These are phyloP conservation scores for Herpetotheres cachinnans DNA, from an alignment of 2,113 vertebrate species.

Conservation along the genomic window DNA sequence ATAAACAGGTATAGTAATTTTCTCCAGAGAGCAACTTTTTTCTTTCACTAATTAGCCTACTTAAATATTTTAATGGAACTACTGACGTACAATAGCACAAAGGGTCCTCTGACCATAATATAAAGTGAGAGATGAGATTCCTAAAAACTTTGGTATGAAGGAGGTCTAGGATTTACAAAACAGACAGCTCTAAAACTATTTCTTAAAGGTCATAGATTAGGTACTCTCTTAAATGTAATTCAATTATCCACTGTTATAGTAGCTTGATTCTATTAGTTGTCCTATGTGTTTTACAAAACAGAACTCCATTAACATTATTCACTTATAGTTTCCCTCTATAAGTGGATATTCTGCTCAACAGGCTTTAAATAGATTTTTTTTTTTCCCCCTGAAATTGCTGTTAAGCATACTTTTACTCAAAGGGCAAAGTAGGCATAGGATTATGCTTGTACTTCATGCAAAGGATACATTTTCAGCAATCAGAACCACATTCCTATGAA, in stretches of 20 bases:
- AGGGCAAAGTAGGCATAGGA: conserved; percentile 72
- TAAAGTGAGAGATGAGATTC: neutral
- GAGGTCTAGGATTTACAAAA: neutral
- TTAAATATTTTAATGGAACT: conserved; percentile 41
- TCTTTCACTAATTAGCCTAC: conserved; percentile 34
- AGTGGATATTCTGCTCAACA: conserved; percentile 55
- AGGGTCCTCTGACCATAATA: neutral
- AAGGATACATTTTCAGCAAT: conserved; percentile 72
- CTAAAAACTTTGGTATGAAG: neutral
- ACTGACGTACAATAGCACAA: neutral
- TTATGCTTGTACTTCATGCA: conserved; percentile 64
- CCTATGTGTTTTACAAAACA: conserved; percentile 55
- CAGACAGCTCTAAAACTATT: conserved; percentile 13
- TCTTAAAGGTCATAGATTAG: conserved; percentile 57
- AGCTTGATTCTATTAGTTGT: conserved; percentile 51
- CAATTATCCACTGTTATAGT: conserved; percentile 38
- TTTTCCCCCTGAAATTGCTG: conserved; percentile 49
- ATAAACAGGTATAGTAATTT: conserved; percentile 30
- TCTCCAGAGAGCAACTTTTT: neutral
- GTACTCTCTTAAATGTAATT: conserved; percentile 46
- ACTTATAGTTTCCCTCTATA: conserved; percentile 44
- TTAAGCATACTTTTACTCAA: conserved; percentile 71
- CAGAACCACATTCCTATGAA: conserved; percentile 67
- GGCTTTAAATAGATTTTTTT: conserved; percentile 65
- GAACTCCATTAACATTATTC: conserved; percentile 62